Base-by-base conservation (phyloP, 2,888 invertebrate species). In the Tuberolachnus salignus region DNA sequence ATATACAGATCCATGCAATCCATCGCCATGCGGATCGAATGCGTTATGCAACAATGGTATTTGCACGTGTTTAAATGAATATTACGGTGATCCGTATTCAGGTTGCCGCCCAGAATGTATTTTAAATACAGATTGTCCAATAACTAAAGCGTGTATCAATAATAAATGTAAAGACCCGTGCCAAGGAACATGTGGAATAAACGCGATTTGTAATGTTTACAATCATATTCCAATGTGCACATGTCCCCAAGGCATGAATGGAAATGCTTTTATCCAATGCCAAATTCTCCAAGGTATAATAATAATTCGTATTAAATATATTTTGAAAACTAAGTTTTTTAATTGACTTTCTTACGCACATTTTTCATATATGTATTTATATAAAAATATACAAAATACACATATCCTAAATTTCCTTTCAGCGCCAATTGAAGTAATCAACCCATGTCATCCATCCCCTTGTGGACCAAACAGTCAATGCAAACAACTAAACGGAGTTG, bases 381-480 rank as follows among this genome's bases (percentile, higher is more conserved):
- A n/a, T n/a, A n/a, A n/a, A n/a, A n/a, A n/a, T n/a, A 26, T 57
- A 23, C 23, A 59, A 59, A 59, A 34, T 10, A 26, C 14, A 57
- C 16, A 4, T 59, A 51, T 51, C 9, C n/a, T 21, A 34, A 53
- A 66, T 82, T 83, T 82, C 53, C 73, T 81, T 59, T 51, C 70
- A 74, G 74, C 82, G 34, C 78, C 87, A 83, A 85, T 86, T 75
- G 87, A 88, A 64, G 21, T 69, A 11, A 86, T 87, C 51, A 84
- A 94, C 84, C 94, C 94, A 10, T 95, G 95, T 84, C 89, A 90
- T 81, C 94, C 93, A 72, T 91, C 93, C 42, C 94, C 94, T 0
- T 95, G 95, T 85, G 95, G 95, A 71, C 93, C 94, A 0, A 94
- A 94, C 85, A 93, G 94, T 84, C 92, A 93, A 84, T 95, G 95